A percentile compares a stretch with the other conserved stretches of the same genome.
These are phyloP conservation scores for Pagrus major DNA, from an alignment of 2,113 vertebrate species.

Conservation along the genomic window DNA sequence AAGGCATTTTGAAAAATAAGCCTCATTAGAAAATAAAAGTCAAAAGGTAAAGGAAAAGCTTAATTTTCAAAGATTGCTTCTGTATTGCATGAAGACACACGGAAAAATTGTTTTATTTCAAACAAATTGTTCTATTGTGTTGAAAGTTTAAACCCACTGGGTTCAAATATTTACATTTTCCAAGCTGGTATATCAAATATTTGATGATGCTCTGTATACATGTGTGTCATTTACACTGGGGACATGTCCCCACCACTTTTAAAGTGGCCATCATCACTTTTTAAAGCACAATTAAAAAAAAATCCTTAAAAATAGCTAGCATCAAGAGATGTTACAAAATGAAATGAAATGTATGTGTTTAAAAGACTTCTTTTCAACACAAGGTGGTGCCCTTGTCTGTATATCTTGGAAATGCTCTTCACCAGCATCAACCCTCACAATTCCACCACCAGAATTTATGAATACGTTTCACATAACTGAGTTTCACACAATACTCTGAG, in stretches of 20 bases:
- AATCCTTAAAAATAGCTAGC: no score
- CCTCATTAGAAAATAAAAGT: background rate
- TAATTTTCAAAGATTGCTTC: background rate
- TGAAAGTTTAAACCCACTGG: background rate
- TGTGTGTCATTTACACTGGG: no score
- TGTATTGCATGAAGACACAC: background rate
- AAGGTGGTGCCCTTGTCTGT: no score
- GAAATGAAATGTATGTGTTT: no score
- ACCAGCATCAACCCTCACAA: background rate
- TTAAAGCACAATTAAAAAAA: no score
- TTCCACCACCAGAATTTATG: background rate
- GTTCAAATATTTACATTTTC: background rate
- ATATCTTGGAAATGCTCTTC: background rate
- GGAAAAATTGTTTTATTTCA: background rate
- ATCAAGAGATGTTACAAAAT: no score
- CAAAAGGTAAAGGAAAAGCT: no score
- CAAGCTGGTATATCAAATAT: background rate
- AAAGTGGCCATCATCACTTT: no score
- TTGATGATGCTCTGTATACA: background rate
- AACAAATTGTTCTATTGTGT: background rate
- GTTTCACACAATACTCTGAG: constrained; percentile 5
- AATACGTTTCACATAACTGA: background rate
- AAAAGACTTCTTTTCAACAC: no score
- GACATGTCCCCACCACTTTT: no score
- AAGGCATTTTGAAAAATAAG: background rate